Base-by-base conservation (phyloP, 2,888 invertebrate genomes). In the Adelphocoris suturalis region DNA sequence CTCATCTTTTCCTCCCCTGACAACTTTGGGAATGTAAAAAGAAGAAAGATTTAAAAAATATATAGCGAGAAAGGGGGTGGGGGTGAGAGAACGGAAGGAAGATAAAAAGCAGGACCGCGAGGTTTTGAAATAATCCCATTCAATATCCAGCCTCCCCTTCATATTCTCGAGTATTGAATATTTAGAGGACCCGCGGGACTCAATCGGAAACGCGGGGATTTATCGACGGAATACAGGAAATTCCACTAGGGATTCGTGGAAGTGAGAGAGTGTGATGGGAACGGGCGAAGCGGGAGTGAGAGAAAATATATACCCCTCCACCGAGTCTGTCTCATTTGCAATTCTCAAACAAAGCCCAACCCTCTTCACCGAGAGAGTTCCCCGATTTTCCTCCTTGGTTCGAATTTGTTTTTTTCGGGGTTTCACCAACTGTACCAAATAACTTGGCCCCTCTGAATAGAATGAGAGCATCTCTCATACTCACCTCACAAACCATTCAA, bases 121-220 rank as follows among this genome's bases (percentile, higher is more conserved):
- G 68, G 68, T 68, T 68, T 68, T 27, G 68, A 19, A 68, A 78
- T 78, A 78, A 78, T 78, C 78, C 78, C 46, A 78, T 78, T 78
- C 78, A 78, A 78, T 78, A 78, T 78, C 78, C n/a, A 19, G 37
- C 78, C 47, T 46, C n/a, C 78, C 19, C 46, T 78, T 78, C 78
- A 78, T 78, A 78, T 78, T 78, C 78, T 46, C 46, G 78, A 46
- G 78, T 78, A 78, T 78, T 78, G 78, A 78, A 78, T 78, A 78
- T 78, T 78, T 78, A 78, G 78, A 78, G 78, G 78, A 78, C 78
- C 46, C 78, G 78, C 78, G 78, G 78, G 78, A 78, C 78, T 78
- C 78, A 46, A 78, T 78, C 78, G 78, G 78, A 78, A 78, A 78
- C 78, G 78, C 14, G 46, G 78, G 37, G 78, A 78, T 78, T 78